Percentiles rank a stretch among this genome's conserved stretches.
These are phyloP conservation scores for Hypotaenidia philippensis DNA, from an alignment of 2,797 vertebrate genomes.

Conservation along the genomic window DNA sequence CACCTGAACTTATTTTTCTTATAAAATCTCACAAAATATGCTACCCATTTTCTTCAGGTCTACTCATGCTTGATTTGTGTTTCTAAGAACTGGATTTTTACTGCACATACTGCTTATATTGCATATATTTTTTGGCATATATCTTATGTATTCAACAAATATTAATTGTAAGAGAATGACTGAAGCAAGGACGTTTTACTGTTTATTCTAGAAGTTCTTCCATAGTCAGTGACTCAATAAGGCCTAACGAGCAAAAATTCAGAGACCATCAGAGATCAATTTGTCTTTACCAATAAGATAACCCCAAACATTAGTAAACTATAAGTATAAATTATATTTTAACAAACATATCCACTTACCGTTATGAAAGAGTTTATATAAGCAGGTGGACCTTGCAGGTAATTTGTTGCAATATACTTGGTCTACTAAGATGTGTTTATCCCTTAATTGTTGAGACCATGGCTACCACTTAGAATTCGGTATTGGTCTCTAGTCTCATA, in stretches of 20 bases:
- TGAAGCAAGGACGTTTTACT: background rate
- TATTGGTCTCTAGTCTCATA: fast-evolving
- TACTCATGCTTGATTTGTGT: background rate
- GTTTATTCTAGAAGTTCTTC: background rate
- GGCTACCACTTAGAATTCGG: background rate
- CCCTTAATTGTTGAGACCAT: background rate
- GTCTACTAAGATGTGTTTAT: background rate
- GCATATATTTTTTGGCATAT: background rate
- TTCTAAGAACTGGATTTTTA: background rate
- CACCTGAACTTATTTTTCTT: background rate
- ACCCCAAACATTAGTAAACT: background rate
- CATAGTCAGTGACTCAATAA: background rate
- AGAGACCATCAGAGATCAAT: background rate
- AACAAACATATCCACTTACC: background rate
- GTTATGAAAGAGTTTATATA: background rate
- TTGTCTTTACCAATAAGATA: background rate
- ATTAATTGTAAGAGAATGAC: background rate
- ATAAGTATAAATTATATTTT: background rate
- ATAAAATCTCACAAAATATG: background rate
- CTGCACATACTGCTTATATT: background rate
- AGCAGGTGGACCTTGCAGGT: background rate
- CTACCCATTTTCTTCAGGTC: background rate
- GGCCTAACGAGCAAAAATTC: background rate
- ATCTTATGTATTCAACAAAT: background rate
- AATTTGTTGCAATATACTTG: background rate